Conservation (phyloP, 2,888 invertebrate species). For the Nysson spinosus region DNA sequence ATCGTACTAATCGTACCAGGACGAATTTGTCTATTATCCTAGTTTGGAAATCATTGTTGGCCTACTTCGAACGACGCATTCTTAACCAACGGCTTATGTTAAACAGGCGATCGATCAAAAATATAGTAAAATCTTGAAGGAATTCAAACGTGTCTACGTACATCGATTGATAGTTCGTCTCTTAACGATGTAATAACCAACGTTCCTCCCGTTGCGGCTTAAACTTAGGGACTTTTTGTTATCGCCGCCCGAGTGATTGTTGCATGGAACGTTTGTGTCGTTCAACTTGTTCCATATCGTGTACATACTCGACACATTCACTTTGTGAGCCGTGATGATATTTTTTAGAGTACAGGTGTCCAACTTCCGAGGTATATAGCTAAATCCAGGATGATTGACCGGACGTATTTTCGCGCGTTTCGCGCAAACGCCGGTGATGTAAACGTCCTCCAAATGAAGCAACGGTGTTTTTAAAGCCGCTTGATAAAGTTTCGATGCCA, state of each 20-base stretch:
- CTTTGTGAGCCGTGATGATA: conserved; percentile 80
- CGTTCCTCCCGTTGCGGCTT: conserved; percentile 60
- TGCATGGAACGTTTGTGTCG: conserved; percentile 61
- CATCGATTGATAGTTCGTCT: conserved; percentile 58
- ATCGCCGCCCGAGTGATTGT: conserved; percentile 29
- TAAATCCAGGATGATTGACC: conserved; percentile 83
- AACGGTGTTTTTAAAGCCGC: conserved; percentile 84
- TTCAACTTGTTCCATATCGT: conserved; percentile 71
- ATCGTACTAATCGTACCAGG: too few species aligned
- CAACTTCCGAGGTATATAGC: conserved; percentile 78
- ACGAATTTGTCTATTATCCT: too few species aligned
- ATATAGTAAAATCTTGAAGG: conserved; percentile 23
- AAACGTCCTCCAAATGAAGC: conserved; percentile 89
- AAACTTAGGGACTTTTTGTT: conserved; percentile 53
- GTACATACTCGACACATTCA: conserved; percentile 78
- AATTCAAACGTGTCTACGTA: conserved; percentile 20
- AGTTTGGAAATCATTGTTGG: too few species aligned
- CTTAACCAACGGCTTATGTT: too few species aligned
- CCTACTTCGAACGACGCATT: background rate
- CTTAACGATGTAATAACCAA: conserved; percentile 68
- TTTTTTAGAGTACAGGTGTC: conserved; percentile 79
- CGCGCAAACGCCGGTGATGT: conserved; percentile 87
- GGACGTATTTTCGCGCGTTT: conserved; percentile 80
- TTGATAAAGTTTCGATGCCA: conserved; percentile 82
- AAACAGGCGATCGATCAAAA: conserved; percentile 14